Percentiles rank a stretch among this genome's conserved stretches.
phyloP scores from a whole-genome alignment of 2,888 invertebrate species.

The Drosophila colorata region DNA sequence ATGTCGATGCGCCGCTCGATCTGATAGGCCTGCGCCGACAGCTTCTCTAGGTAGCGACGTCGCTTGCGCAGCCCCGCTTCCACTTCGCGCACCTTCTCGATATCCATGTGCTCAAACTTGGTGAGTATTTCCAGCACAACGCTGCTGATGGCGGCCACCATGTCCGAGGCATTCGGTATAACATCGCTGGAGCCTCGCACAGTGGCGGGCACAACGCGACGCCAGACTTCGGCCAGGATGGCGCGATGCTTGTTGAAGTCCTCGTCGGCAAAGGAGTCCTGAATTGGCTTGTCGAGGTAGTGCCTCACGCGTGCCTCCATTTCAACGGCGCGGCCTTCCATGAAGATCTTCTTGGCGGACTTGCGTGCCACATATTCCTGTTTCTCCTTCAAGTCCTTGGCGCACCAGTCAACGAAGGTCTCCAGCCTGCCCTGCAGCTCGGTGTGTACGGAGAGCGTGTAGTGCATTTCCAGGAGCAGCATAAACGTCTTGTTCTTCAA shows the following conservation, averaged over 20 bases:
- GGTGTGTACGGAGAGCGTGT: constrained; percentile 79
- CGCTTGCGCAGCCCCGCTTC: constrained; percentile 74
- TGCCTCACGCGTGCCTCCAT: constrained; percentile 65
- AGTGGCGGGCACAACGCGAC: constrained; percentile 76
- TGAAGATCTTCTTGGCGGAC: constrained; percentile 82
- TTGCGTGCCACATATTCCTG: constrained; percentile 80
- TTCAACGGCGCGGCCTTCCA: constrained; percentile 78
- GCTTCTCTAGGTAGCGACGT: constrained; percentile 67
- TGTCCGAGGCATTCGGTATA: constrained; percentile 72
- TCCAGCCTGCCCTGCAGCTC: constrained; percentile 80
- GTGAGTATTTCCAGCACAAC: constrained; percentile 73
- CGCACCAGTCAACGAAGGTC: constrained; percentile 81
- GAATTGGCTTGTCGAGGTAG: constrained; percentile 72
- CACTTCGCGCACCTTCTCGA: constrained; percentile 49
- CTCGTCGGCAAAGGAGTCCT: constrained; percentile 68
- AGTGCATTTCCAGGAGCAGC: constrained; percentile 82
- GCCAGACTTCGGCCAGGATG: constrained; percentile 79
- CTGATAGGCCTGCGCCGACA: constrained; percentile 80
- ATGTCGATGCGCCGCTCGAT: constrained; percentile 81
- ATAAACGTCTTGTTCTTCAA: constrained; percentile 83
- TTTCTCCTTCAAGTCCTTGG: constrained; percentile 76
- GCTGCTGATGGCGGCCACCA: constrained; percentile 80
- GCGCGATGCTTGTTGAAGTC: constrained; percentile 70
- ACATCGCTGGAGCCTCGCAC: constrained; percentile 72
- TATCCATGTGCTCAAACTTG: constrained; percentile 80